Evolutionary conservation across 2,113 vertebrate genomes (phyloP).

Genomic region (Dryoscopus gambensis): DNA sequence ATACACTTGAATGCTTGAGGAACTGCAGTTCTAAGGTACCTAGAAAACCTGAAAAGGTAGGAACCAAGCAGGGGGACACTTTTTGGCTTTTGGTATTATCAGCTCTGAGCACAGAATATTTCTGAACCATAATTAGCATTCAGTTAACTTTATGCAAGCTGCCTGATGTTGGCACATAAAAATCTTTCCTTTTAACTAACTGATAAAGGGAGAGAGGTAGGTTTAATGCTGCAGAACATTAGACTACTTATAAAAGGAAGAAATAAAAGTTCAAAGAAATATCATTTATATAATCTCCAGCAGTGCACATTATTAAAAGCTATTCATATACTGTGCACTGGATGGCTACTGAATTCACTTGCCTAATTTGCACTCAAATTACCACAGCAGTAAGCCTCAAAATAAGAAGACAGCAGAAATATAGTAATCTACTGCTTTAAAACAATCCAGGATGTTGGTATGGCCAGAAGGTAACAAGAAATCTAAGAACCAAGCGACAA

Average conservation of each 20-base stretch:
- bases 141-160: not conserved
- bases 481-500: not conserved
- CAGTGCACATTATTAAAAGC: slow-evolving; percentile 20
- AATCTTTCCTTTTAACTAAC: not conserved
- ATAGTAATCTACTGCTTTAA: not conserved
- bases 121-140: not conserved
- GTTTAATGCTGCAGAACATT: not conserved
- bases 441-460: not conserved
- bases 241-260: not conserved
- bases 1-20: not conserved
- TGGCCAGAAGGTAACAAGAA: not conserved
- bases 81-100: not conserved
- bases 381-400: not conserved
- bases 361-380: not conserved
- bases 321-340: not conserved
- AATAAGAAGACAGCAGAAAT: not conserved
- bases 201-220: not conserved
- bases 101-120: not conserved
- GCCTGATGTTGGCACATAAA: not conserved
- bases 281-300: not conserved
- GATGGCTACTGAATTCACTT: not conserved
- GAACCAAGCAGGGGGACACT: not conserved
- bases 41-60: not conserved
- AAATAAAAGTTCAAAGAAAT: slow-evolving; percentile 35
- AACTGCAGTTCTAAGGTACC: not conserved